Base-by-base conservation (phyloP, 2,797 vertebrate genomes). In the Gambusia yucatana region DNA sequence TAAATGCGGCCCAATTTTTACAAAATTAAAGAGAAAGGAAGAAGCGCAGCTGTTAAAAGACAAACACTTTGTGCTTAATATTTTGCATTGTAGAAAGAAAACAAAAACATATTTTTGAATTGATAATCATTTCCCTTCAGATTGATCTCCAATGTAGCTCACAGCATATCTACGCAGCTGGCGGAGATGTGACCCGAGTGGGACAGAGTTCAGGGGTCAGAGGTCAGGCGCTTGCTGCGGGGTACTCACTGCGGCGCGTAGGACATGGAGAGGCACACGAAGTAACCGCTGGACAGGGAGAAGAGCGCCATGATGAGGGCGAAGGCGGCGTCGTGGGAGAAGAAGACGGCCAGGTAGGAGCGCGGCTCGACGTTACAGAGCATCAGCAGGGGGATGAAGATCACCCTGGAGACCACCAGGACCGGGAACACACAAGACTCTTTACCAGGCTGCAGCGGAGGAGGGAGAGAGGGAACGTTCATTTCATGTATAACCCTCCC, bases 381-480 rank as follows among this genome's bases (percentile, higher is more conserved):
- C 95, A 98, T 96, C 83, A 98, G 94, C 87, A 98, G 94, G 0
- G 97, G 97, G 3, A 97, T n/a, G 28, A 98, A 97, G n/a, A 97
- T 74, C 72, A 96, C 77, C 0, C 97, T 94, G 63, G 89, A 91
- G 43, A 96, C 82, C 0, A 97, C 97, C 59, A 97, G 93, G 16
- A 8, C 65, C 0, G 96, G 97, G 91, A 98, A 96, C 76, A 96
- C 83, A 1, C 72, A 74, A 0, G 97, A 96, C 74, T 96, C 95
- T 88, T 97, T 96, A 1, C 85, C 17, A 0, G 97, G 97, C 97
- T 98, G 92, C 0, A 16, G 22, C 36, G 52, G 20, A 0, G 0
- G 3, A 10, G 11, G 13, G 28, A n/a, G 57, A 61, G 33, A 20
- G 61, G 6, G 39, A n/a, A 59, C 0, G 11, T n/a, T 55, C 9